Conservation (phyloP, 2,888 invertebrate species). For the Pollenia angustigena region DNA sequence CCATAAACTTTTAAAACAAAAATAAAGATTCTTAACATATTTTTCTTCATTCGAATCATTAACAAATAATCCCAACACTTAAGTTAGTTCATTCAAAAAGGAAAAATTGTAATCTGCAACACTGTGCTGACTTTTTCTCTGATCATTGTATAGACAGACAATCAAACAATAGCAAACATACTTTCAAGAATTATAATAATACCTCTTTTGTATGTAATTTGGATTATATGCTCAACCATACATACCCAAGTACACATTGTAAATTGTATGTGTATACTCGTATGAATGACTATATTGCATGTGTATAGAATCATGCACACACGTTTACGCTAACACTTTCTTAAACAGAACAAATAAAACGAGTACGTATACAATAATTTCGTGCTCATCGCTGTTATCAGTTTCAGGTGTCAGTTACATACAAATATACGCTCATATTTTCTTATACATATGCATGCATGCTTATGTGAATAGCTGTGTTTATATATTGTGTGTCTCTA, state of each 20-base stretch:
- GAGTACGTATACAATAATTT: slow-evolving; percentile 45
- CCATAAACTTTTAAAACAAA: too few relatives aligned
- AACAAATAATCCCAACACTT: too few relatives aligned
- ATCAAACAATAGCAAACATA: slow-evolving; percentile 24
- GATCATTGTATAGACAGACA: slow-evolving; percentile 20
- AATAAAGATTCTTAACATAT: too few relatives aligned
- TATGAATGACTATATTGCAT: slow-evolving; percentile 30
- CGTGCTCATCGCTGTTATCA: slow-evolving; percentile 71
- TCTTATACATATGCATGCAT: not conserved
- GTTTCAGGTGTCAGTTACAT: slow-evolving; percentile 72
- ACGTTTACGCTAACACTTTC: not conserved
- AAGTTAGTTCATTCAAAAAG: not conserved
- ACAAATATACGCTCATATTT: slow-evolving; percentile 34
- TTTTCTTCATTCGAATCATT: too few relatives aligned
- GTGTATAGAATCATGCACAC: not conserved
- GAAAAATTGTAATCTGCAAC: slow-evolving; percentile 10
- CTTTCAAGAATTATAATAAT: slow-evolving; percentile 29
- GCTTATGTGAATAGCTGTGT: not conserved
- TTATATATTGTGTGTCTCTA: slow-evolving; percentile 34
- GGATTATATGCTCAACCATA: slow-evolving; percentile 10
- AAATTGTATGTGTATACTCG: not conserved
- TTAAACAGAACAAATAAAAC: not conserved
- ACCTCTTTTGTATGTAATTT: slow-evolving; percentile 20
- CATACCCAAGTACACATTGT: not conserved
- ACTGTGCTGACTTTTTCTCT: slow-evolving; percentile 23